Base-by-base conservation (phyloP, 2,888 invertebrate genomes). In the Lasius fuliginosus region DNA sequence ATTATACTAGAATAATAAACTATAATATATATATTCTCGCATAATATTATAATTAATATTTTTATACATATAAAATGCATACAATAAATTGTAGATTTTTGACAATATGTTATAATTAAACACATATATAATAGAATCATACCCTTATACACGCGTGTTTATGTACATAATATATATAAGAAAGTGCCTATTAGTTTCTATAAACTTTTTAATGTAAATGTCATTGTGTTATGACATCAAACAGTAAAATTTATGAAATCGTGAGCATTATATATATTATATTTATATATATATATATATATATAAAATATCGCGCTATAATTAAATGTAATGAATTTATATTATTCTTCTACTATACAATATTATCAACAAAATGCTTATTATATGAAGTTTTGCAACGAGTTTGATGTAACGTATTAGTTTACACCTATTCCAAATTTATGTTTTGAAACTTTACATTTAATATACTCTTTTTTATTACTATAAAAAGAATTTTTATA, bases 271-370 rank as follows among this genome's bases (percentile, higher is more conserved):
- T 8, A 46, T n/a, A n/a, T n/a, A 4, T 23, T 23, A 23, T 23
- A 23, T 23, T 0, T 23, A 23, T 23, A 23, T 23, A 23, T 23
- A 23, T 23, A 23, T 23, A 23, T 23, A 23, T 23, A 23, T 23
- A 23, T 23, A 23, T 23, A 23, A 23, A 9, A 62, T 40, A 30
- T 3, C 30, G 5, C 8, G 0, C n/a, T 42, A 30, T 60, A 42
- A 42, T 74, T n/a, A 60, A 74, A 30, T 46, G 46, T n/a, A 33
- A 33, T 74, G 62, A 74, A 60, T 42, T 42, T 46, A 18, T n/a
- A 46, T 60, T 60, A 62, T 8, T 18, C 27, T 33, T 60, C 23
- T 46, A 33, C 33, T 30, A 1, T 42, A 42, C 9, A 73, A 12
- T 1, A 53, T 12, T 30, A 15, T 23, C 23, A 23, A 23, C n/a